Base-by-base conservation (phyloP, 92 coral and sea anemone genomes). In the Epizoanthus illoricatus region DNA sequence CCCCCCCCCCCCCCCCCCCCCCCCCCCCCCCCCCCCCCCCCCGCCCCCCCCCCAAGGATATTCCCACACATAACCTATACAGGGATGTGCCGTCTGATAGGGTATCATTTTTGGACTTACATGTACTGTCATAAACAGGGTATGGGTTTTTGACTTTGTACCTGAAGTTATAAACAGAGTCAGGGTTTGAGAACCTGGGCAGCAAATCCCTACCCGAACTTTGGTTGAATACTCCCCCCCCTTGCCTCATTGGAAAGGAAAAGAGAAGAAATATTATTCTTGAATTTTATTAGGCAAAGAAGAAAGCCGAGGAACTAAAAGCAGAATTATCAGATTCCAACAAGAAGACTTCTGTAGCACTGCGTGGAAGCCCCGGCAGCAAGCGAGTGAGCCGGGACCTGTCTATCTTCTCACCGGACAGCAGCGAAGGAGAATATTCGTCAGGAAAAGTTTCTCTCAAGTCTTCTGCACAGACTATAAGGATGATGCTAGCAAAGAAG, bases 381-480 rank as follows among this genome's bases (percentile, higher is more conserved):
- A 93, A 91, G 80, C 76, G 90, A 41, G 84, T 82, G 54, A 91
- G 91, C 45, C 13, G 72, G n/a, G 82, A 78, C 12, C 60, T 23
- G 40, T 45, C 82, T 36, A 79, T 90, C 10, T 91, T 93, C 68
- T 93, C 97, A 9, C 94, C 97, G 5, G 97, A 93, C 33, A 87
- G 90, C 73, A 89, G 93, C 45, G 97, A 91, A 45, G 94, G 92
- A 8, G 97, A 86, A 57, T 83, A 78, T 17, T 59, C 81, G 10
- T 65, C 85, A 9, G 85, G 94, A 19, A 80, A 84, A 63, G n/a
- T 85, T 10, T 93, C 97, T 9, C 80, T 91, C 15, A 93, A 91
- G 74, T 93, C 97, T 23, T 91, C 97, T 4, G 94, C 97, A 1
- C 94, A 91, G 68, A 86, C 92, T 45, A 87, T 91, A 43, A 80